Base-by-base conservation (phyloP, 1,140 invertebrate genomes). In the Drosophila melanica region DNA sequence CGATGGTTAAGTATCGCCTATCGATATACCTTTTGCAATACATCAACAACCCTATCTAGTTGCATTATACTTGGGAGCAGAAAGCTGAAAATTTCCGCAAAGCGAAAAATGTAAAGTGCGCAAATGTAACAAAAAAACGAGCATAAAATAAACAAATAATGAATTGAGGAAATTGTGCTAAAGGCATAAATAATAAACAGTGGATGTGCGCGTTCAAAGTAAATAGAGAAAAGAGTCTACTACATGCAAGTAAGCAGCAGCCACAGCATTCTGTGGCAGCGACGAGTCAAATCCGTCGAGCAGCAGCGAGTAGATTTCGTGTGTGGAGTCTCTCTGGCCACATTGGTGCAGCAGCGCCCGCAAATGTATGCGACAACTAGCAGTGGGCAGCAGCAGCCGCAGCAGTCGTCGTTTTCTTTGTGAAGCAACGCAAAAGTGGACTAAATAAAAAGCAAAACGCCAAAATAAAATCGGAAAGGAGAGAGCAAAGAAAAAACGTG, bases 301-400 rank as follows among this genome's bases (percentile, higher is more conserved):
- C 44, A 72, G 64, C 59, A 73, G 70, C 70, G 70, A 73, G 70
- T 73, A 65, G 42, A 72, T 72, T 47, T 27, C 23, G 33, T 47
- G 45, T 54, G 51, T 67, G 67, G 73, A 75, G 68, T 60, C 67
- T 71, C 68, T 70, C 67, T 71, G 72, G 66, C 72, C 73, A 75
- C 68, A 71, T 71, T 75, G 73, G 68, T 72, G 73, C 68, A 72
- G 67, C 68, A 71, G 73, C 67, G 59, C 68, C 68, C 73, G 67
- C 72, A 70, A 69, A 74, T 75, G 59, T 70, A 63, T 64, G 51
- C 68, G 68, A 72, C 68, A 60, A 72, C 68, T 59, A 65, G 45
- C 72, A 72, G 60, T 66, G 44, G 66, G 50, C 60, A 66, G 54
- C 47, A 62, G 66, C 39, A 67, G 54, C 20, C 14, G 30, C 8